Conservation (phyloP, 2,113 vertebrate genomes). For the Meles meles region DNA sequence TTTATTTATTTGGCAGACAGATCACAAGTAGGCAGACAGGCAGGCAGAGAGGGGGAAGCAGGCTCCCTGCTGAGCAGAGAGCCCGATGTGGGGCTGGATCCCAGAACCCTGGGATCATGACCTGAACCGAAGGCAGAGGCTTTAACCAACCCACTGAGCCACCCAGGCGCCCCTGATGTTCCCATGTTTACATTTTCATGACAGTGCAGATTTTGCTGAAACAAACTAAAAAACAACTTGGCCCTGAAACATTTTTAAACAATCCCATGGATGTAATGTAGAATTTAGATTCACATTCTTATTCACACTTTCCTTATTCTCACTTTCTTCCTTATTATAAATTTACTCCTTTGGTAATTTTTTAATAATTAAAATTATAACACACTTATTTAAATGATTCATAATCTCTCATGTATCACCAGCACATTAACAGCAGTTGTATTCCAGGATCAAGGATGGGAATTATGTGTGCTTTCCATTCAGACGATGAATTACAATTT, state of each 20-base stretch:
- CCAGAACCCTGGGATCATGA: too few species aligned
- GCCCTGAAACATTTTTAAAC: conserved; percentile 3
- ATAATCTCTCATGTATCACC: conserved; percentile 36
- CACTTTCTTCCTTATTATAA: conserved; percentile 40
- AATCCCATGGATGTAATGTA: not conserved
- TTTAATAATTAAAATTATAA: conserved; percentile 40
- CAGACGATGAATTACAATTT: conserved; percentile 7
- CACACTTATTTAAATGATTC: conserved; percentile 38
- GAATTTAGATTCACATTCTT: conserved; percentile 16
- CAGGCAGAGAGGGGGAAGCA: too few species aligned
- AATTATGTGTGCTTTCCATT: conserved; percentile 1
- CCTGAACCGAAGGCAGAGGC: too few species aligned
- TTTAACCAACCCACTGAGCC: too few species aligned
- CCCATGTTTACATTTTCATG: not conserved
- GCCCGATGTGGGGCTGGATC: too few species aligned
- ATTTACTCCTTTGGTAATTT: conserved; percentile 13
- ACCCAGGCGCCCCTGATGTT: too few species aligned
- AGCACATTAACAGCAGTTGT: conserved; percentile 15
- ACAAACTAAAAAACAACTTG: not conserved
- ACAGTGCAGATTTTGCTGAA: not conserved
- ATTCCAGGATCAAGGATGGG: conserved; percentile 3
- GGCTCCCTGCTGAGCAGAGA: too few species aligned
- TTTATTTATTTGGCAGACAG: too few species aligned
- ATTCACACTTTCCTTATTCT: conserved; percentile 19
- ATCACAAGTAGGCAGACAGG: too few species aligned